Percentiles rank a stretch among this genome's conserved stretches.
phyloP scores from a whole-genome alignment of 2,888 invertebrate genomes.

The Coremacera marginata region DNA sequence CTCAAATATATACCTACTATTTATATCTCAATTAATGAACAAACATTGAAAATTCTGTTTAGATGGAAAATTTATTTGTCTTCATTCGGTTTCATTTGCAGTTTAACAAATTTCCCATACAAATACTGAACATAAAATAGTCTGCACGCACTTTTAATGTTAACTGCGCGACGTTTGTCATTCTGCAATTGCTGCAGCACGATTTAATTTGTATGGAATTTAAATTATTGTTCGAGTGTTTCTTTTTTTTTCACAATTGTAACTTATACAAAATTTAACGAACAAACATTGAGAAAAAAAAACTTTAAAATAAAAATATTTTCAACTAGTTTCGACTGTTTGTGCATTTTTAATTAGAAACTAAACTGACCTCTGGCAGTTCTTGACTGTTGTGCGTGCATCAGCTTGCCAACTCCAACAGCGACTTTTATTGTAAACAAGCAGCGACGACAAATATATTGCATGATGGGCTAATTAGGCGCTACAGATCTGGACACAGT shows the following conservation, averaged over 20 bases:
- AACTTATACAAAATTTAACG: not conserved
- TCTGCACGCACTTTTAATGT: constrained; percentile 18
- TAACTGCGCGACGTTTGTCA: not conserved
- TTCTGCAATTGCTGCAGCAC: not conserved
- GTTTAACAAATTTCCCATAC: too few species aligned
- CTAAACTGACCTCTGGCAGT: not conserved
- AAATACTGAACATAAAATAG: not conserved
- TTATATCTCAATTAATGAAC: too few species aligned
- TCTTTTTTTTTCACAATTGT: not conserved
- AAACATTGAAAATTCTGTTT: too few species aligned
- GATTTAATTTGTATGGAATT: not conserved
- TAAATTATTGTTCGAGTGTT: not conserved
- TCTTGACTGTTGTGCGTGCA: not conserved
- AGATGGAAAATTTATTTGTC: too few species aligned
- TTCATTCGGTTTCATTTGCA: too few species aligned
- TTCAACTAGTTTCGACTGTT: not conserved
- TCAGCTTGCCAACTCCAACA: constrained; percentile 9
- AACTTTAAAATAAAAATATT: not conserved
- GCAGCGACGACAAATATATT: constrained; percentile 35
- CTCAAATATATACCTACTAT: too few species aligned
- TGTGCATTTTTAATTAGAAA: constrained; percentile 21
- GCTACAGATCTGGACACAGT: not conserved
- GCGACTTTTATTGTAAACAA: constrained; percentile 32
- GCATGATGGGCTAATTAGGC: constrained; percentile 34
- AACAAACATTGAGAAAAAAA: not conserved